phyloP scores from a whole-genome alignment of 1,140 invertebrate species.

The Caenorhabditis inopinata region DNA sequence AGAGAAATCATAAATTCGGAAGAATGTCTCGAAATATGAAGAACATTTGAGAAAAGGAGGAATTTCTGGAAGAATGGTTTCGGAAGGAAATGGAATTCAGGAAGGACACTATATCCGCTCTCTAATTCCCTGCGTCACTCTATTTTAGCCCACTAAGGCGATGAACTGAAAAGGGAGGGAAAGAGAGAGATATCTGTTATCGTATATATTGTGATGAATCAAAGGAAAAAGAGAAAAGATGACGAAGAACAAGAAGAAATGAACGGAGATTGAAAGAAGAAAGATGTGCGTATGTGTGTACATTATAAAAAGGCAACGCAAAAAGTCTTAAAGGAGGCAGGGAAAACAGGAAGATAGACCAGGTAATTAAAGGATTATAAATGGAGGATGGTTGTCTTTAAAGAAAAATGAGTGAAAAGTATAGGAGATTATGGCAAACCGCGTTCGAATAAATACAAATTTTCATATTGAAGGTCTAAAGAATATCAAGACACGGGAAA shows the following conservation, averaged over 20 bases:
- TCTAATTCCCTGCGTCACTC: not conserved
- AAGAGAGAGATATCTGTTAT: slow-evolving; percentile 5
- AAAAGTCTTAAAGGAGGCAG: too few relatives aligned
- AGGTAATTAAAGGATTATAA: slow-evolving; percentile 29
- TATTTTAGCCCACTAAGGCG: too few relatives aligned
- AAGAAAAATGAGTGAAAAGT: not conserved
- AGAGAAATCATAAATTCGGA: not conserved
- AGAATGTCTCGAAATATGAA: too few relatives aligned
- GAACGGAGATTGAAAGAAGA: not conserved
- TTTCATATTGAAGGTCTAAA: too few relatives aligned
- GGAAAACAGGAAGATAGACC: not conserved
- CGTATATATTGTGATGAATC: slow-evolving; percentile 28
- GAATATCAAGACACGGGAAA: too few relatives aligned
- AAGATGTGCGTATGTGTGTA: too few relatives aligned
- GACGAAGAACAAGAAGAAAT: not conserved
- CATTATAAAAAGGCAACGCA: too few relatives aligned
- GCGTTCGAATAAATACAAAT: too few relatives aligned
- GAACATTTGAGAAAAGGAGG: too few relatives aligned
- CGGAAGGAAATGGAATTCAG: not conserved
- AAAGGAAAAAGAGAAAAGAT: not conserved
- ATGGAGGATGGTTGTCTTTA: not conserved
- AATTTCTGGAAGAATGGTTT: slow-evolving; percentile 31
- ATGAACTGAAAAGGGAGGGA: too few relatives aligned
- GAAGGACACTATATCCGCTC: not conserved
- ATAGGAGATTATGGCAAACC: too few relatives aligned